phyloP scores from a whole-genome alignment of 2,797 vertebrate species.

The Otus scops region DNA sequence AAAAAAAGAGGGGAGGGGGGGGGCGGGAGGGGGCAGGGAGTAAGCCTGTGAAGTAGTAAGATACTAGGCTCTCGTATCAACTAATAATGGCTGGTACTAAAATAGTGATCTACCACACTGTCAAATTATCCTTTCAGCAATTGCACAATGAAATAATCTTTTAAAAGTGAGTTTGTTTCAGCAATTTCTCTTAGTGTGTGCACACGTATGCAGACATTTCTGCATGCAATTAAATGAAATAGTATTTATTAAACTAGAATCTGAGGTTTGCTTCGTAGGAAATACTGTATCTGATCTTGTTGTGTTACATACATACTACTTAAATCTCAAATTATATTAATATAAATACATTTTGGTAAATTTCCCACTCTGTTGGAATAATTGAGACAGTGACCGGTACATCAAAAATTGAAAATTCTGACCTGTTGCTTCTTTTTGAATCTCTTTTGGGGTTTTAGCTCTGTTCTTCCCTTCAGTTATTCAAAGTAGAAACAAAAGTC shows the following conservation, averaged over 20 bases:
- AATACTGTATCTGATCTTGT: neutral
- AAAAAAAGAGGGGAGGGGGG: accelerated
- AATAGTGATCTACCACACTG: neutral
- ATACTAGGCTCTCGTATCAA: neutral
- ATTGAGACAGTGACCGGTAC: neutral
- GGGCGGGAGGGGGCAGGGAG: neutral
- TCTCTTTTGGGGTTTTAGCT: neutral
- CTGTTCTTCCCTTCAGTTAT: neutral
- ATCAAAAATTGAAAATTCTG: neutral
- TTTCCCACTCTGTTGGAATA: neutral
- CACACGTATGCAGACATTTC: neutral
- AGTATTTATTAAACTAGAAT: neutral
- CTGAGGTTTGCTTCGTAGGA: neutral
- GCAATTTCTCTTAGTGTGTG: neutral
- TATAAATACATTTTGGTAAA: neutral
- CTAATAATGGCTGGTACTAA: neutral
- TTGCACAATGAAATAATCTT: neutral
- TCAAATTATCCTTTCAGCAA: neutral
- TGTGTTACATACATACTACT: neutral
- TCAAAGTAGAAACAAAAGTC: neutral
- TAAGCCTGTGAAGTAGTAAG: neutral
- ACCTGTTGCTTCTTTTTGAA: neutral
- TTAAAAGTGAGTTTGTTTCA: neutral
- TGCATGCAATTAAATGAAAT: neutral
- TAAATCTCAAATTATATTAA: neutral